These are phyloP conservation scores for rabbit (Oryctolagus cuniculus) DNA, from an alignment of 2,113 vertebrate species.

Conservation along the genomic window DNA sequence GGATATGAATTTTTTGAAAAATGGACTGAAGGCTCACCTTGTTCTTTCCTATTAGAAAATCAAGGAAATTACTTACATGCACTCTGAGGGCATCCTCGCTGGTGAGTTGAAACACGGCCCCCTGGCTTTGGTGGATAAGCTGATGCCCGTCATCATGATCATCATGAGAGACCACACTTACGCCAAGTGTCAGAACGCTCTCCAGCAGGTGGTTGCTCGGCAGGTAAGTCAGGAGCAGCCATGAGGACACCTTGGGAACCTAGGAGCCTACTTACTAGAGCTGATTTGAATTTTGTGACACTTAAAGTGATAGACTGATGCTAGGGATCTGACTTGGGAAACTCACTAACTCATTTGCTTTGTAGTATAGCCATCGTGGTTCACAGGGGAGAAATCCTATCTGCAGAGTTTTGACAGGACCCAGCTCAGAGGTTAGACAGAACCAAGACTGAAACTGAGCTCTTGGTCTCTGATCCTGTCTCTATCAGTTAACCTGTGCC, in stretches of 20 bases:
- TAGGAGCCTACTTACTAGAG: neutral
- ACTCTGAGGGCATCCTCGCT: slow-evolving; percentile 97
- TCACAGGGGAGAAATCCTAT: neutral
- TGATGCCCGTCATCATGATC: slow-evolving; percentile 99
- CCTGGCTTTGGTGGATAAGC: slow-evolving; percentile 96
- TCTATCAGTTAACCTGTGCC: neutral
- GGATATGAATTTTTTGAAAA: slow-evolving; percentile 45
- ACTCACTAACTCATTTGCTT: neutral
- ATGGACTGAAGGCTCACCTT: neutral
- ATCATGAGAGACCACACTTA: slow-evolving; percentile 99
- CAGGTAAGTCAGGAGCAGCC: slow-evolving; percentile 88
- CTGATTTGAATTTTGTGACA: slow-evolving; percentile 24
- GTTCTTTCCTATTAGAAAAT: slow-evolving; percentile 92
- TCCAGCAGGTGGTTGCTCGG: slow-evolving; percentile 97
- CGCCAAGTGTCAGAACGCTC: slow-evolving; percentile 97
- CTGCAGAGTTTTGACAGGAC: neutral
- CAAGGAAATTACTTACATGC: slow-evolving; percentile 99
- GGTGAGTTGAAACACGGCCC: slow-evolving; percentile 98
- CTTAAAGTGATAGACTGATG: neutral
- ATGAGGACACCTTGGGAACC: neutral
- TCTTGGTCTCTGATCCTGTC: neutral
- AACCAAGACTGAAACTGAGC: neutral
- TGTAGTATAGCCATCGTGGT: neutral
- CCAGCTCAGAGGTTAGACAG: neutral
- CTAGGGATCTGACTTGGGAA: neutral